These are phyloP conservation scores for Papilio demoleus DNA, from an alignment of 2,888 invertebrate genomes.

Conservation along the genomic window DNA sequence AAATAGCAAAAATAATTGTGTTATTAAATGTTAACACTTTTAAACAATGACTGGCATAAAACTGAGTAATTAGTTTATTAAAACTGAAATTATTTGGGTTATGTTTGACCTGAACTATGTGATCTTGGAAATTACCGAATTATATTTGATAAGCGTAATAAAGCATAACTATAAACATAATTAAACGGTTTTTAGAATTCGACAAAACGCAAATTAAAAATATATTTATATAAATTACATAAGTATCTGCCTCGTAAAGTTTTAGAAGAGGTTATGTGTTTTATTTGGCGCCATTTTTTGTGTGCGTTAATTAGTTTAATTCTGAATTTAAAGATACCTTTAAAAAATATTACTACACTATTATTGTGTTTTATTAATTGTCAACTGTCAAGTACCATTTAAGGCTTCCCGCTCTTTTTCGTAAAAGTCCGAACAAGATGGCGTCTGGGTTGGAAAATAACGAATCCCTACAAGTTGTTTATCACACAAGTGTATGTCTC, in stretches of 20 bases:
- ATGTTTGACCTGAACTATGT: slow-evolving; percentile 15
- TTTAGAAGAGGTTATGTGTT: too few relatives aligned
- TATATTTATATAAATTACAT: too few relatives aligned
- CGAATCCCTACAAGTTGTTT: slow-evolving; percentile 26
- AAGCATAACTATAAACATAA: slow-evolving; percentile 6
- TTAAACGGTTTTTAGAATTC: not conserved
- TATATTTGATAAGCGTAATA: slow-evolving; percentile 11
- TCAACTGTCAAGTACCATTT: too few relatives aligned
- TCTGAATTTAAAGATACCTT: too few relatives aligned
- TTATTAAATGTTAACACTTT: too few relatives aligned
- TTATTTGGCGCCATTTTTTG: too few relatives aligned
- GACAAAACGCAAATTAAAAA: not conserved
- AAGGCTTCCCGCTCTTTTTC: not conserved
- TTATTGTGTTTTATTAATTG: too few relatives aligned
- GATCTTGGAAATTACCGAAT: slow-evolving; percentile 35
- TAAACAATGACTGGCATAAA: slow-evolving; percentile 29
- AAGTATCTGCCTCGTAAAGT: too few relatives aligned
- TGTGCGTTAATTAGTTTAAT: too few relatives aligned
- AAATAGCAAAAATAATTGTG: too few relatives aligned
- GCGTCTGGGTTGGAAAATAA: slow-evolving; percentile 4
- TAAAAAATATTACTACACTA: too few relatives aligned
- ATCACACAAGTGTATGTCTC: slow-evolving; percentile 6
- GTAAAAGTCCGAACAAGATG: slow-evolving; percentile 1
- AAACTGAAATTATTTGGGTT: slow-evolving; percentile 22
- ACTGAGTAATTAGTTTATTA: not conserved